These are phyloP conservation scores for Engraulis encrasicolus DNA, from an alignment of 2,113 vertebrate genomes.

Conservation along the genomic window DNA sequence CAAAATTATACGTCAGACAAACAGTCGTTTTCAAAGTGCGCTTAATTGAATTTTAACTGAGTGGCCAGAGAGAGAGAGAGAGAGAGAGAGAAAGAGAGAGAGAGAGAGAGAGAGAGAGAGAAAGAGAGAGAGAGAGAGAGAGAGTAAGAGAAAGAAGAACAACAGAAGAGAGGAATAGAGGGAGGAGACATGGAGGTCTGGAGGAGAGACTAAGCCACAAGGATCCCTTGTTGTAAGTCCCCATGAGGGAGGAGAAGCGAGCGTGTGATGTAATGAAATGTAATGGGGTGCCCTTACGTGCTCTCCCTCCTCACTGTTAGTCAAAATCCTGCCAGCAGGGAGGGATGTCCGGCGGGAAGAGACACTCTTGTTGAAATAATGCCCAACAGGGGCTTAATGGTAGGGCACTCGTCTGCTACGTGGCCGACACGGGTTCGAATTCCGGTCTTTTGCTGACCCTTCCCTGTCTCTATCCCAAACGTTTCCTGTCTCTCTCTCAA, in stretches of 20 bases:
- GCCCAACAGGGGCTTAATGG: too few species aligned
- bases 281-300: background rate
- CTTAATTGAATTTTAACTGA: too few species aligned
- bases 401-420: too few species aligned
- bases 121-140: background rate
- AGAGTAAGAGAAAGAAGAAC: background rate
- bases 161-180: background rate
- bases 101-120: background rate
- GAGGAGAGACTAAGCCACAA: background rate
- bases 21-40: too few species aligned
- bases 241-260: background rate
- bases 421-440: too few species aligned
- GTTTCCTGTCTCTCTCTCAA: too few species aligned
- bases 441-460: too few species aligned
- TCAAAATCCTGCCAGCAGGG: too few species aligned
- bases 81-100: background rate
- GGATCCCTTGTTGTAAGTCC: background rate
- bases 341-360: too few species aligned
- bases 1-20: too few species aligned
- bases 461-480: too few species aligned
- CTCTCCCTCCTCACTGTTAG: background rate
- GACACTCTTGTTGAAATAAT: too few species aligned
- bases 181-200: background rate
- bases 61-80: constrained; percentile 8
- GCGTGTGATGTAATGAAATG: background rate